Evolutionary conservation across 2,113 vertebrate genomes (phyloP).

Genomic region (Malurus alboscapulatus): DNA sequence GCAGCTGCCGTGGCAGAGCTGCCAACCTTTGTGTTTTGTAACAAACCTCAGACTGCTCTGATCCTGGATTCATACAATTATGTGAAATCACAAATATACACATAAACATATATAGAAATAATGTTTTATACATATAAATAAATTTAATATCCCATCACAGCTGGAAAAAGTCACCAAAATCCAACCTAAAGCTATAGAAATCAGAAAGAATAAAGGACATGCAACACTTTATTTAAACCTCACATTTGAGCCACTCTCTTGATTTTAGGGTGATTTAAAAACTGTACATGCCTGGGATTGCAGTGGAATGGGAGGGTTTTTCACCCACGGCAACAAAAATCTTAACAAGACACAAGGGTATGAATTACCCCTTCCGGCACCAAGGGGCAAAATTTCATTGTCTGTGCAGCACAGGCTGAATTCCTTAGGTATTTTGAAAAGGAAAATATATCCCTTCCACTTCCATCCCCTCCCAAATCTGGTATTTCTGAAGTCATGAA

Average conservation of each 20-base stretch:
- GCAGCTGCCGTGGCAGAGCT: neutral
- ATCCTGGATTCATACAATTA: neutral
- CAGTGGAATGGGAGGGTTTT: neutral
- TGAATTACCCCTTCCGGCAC: neutral
- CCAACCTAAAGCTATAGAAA: neutral
- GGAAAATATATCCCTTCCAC: conserved; percentile 34
- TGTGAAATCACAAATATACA: neutral
- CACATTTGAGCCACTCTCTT: neutral
- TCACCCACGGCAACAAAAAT: neutral
- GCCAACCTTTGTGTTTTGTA: conserved; percentile 37
- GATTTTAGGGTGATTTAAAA: neutral
- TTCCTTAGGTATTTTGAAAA: conserved; percentile 59
- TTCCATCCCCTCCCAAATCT: conserved; percentile 58
- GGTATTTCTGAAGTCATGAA: conserved; percentile 68
- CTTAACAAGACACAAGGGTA: neutral
- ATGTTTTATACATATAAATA: neutral
- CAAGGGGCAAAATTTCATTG: neutral
- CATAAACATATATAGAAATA: neutral
- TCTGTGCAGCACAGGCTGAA: neutral
- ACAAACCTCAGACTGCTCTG: neutral
- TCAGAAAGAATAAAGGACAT: neutral
- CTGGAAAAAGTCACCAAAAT: neutral
- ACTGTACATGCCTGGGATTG: neutral
- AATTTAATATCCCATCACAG: neutral
- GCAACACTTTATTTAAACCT: neutral